Base-by-base conservation (phyloP, 2,888 invertebrate species). In the Athalia cordata region DNA sequence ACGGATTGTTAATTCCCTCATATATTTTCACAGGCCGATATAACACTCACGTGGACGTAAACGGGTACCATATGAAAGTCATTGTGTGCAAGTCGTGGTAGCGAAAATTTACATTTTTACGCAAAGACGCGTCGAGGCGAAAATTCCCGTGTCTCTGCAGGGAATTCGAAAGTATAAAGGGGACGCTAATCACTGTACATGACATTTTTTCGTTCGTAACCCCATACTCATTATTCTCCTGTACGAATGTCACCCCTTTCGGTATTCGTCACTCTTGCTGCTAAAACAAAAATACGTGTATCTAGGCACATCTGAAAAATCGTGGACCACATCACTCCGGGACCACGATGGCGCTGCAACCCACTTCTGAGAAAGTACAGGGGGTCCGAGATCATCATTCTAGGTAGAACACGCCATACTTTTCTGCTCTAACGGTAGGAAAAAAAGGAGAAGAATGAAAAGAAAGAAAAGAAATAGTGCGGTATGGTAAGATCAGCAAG, bases 171-270 rank as follows among this genome's bases (percentile, higher is more conserved):
- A 29, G 29, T 29, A 29, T 29, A 29, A 55, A 68, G 52, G 55
- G 68, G 55, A 52, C 6, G 68, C 68, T 68, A 68, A 68, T 68
- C 68, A 68, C 55, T 68, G 68, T 43, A 68, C 50, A 55, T 55
- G 52, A 68, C 55, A 68, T 43, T 52, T 68, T 29, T 68, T 9
- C 68, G 43, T 68, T 55, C 68, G 55, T 52, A n/a, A 50, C 68
- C 52, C 55, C 43, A 55, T 55, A 68, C 52, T 29, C 68, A 52
- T 68, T 68, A 3, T 15, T 68, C 55, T 55, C 11, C 43, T 29
- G 29, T 29, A 29, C 29, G 29, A 29, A 29, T 29, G 0, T n/a
- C 55, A 55, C 8, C 55, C 8, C n/a, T 55, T 55, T 55, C 55
- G n/a, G 3, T 55, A 55, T 8, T 3, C 9, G n/a, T 11, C 9